Percentiles rank a stretch among this genome's conserved stretches.
These are phyloP conservation scores for Neocrepidodera transversa DNA, from an alignment of 2,888 invertebrate genomes.

Conservation along the genomic window DNA sequence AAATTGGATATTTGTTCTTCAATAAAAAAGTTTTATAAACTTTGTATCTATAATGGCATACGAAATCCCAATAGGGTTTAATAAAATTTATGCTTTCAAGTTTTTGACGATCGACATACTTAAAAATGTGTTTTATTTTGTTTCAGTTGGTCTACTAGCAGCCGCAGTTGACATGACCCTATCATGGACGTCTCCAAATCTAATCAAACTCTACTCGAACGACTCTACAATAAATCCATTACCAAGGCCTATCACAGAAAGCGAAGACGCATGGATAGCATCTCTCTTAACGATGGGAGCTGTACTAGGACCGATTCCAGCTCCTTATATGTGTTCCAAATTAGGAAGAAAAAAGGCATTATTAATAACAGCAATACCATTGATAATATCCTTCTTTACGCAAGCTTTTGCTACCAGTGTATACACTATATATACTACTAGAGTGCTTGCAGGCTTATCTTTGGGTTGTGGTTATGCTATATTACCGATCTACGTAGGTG, in stretches of 20 bases:
- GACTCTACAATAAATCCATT: constrained; percentile 52
- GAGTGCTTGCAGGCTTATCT: constrained; percentile 67
- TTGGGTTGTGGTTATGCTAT: constrained; percentile 76
- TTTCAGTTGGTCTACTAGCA: constrained; percentile 45
- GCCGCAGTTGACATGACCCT: constrained; percentile 43
- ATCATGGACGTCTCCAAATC: constrained; percentile 47
- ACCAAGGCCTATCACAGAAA: constrained; percentile 47
- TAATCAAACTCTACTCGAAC: constrained; percentile 44
- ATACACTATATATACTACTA: constrained; percentile 53
- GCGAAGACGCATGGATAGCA: constrained; percentile 64
- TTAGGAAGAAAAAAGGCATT: constrained; percentile 73
- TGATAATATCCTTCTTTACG: constrained; percentile 39
- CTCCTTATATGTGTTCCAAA: constrained; percentile 69
- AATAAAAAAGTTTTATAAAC: no score
- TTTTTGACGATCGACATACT: no score
- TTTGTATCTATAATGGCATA: no score
- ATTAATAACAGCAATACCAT: constrained; percentile 58
- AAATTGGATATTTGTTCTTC: no score
- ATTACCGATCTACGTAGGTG: constrained; percentile 84
- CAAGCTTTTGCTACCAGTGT: constrained; percentile 40
- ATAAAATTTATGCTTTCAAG: no score
- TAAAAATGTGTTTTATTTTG: no score
- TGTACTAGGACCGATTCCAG: constrained; percentile 69
- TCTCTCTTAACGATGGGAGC: constrained; percentile 61
- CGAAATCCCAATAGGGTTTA: no score